Evolutionary conservation across 1,140 invertebrate species (phyloP).

Genomic region (Drosophila insularis): DNA sequence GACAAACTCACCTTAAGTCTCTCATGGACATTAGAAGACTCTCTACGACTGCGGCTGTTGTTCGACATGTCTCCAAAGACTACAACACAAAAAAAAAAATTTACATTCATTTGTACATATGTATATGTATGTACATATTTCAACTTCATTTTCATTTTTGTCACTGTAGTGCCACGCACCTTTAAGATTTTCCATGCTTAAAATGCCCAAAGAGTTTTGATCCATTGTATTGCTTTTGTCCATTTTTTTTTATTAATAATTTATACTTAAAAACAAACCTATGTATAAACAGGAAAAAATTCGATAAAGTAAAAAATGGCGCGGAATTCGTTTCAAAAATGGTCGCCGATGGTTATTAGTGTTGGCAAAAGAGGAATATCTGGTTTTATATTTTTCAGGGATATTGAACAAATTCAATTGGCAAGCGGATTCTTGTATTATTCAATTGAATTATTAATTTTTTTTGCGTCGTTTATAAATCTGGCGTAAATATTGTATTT

Average conservation of each 20-base stretch:
- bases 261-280: slow-evolving; percentile 15
- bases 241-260: slow-evolving; percentile 32
- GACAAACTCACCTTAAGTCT: slow-evolving; percentile 55
- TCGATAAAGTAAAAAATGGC: slow-evolving; percentile 46
- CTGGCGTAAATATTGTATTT: too few species aligned
- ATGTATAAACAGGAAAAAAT: slow-evolving; percentile 37
- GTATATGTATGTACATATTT: background rate
- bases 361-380: background rate
- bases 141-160: background rate
- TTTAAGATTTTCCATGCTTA: slow-evolving; percentile 72
- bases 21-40: slow-evolving; percentile 52
- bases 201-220: slow-evolving; percentile 69
- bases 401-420: too few species aligned
- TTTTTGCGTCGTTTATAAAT: too few species aligned
- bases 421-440: too few species aligned
- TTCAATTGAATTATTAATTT: too few species aligned
- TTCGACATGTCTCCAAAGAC: slow-evolving; percentile 70
- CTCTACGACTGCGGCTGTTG: slow-evolving; percentile 43
- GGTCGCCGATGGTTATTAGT: slow-evolving; percentile 36
- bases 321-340: slow-evolving; percentile 61
- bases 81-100: slow-evolving; percentile 25
- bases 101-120: too few species aligned
- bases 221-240: slow-evolving; percentile 52
- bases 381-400: background rate
- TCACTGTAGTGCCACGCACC: slow-evolving; percentile 30